Conservation (phyloP, 2,888 invertebrate species). For the Teinopalpus imperialis region DNA sequence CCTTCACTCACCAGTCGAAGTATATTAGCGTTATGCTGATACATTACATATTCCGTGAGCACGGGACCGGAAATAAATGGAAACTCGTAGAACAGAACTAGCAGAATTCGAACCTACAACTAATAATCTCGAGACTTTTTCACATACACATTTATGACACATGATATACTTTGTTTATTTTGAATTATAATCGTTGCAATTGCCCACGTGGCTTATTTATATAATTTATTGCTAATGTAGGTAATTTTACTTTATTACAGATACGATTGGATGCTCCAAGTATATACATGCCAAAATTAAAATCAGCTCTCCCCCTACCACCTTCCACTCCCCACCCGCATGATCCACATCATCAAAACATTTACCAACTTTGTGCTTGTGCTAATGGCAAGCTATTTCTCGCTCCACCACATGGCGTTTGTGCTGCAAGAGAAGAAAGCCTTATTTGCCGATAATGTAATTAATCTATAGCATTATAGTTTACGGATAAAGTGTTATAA, state of each 20-base stretch:
- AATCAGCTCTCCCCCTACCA: slow-evolving; percentile 81
- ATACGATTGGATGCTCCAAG: slow-evolving; percentile 85
- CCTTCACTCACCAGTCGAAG: too few species aligned
- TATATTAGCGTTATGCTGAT: too few species aligned
- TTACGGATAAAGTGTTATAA: neutral
- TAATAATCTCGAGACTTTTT: too few species aligned
- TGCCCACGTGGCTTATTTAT: too few species aligned
- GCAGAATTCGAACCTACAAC: too few species aligned
- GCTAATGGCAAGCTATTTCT: slow-evolving; percentile 94
- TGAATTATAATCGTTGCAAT: too few species aligned
- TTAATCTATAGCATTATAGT: too few species aligned
- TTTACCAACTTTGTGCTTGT: slow-evolving; percentile 95
- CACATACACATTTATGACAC: too few species aligned
- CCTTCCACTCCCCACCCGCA: slow-evolving; percentile 73
- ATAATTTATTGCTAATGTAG: neutral
- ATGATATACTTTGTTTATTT: too few species aligned
- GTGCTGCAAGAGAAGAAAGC: slow-evolving; percentile 82
- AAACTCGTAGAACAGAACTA: too few species aligned
- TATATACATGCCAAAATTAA: slow-evolving; percentile 85
- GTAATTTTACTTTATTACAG: slow-evolving; percentile 54
- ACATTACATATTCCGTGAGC: too few species aligned
- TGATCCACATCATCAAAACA: slow-evolving; percentile 83
- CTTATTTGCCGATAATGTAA: slow-evolving; percentile 77
- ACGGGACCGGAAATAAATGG: too few species aligned
- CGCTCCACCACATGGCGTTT: slow-evolving; percentile 91